Conservation (phyloP, 2,797 vertebrate species). For the Manis pentadactyla region DNA sequence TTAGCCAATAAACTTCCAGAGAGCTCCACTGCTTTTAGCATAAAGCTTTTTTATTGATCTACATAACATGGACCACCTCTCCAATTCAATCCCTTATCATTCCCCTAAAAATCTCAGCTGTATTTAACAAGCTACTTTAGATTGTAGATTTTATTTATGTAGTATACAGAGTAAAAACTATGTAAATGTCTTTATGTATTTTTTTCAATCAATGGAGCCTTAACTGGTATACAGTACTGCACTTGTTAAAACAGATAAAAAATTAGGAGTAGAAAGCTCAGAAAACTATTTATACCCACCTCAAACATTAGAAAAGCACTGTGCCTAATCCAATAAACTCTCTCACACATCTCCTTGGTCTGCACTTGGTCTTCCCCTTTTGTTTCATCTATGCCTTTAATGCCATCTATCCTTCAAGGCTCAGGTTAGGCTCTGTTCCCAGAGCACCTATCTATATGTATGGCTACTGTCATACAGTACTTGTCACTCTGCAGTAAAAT, state of each 20-base stretch:
- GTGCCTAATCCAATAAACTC: neutral
- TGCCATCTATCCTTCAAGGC: neutral
- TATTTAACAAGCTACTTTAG: slow-evolving; percentile 46
- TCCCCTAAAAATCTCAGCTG: neutral
- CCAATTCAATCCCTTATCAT: slow-evolving; percentile 27
- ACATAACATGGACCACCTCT: neutral
- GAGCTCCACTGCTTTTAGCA: slow-evolving; percentile 8
- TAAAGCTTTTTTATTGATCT: slow-evolving; percentile 39
- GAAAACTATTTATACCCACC: neutral
- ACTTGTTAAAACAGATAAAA: slow-evolving; percentile 18
- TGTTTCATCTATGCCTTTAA: neutral
- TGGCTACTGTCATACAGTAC: neutral
- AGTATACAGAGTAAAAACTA: neutral
- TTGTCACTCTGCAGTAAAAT: neutral
- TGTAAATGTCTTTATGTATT: neutral
- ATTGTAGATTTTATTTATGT: neutral
- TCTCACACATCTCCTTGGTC: neutral
- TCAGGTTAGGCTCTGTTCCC: neutral
- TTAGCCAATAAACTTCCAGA: slow-evolving; percentile 30
- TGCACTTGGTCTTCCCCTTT: slow-evolving; percentile 10
- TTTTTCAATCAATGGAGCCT: neutral
- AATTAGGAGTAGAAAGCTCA: neutral
- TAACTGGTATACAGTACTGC: neutral
- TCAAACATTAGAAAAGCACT: neutral
- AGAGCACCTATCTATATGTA: neutral